These are phyloP conservation scores for Anthrax anthrax DNA, from an alignment of 2,888 invertebrate species.

Conservation along the genomic window DNA sequence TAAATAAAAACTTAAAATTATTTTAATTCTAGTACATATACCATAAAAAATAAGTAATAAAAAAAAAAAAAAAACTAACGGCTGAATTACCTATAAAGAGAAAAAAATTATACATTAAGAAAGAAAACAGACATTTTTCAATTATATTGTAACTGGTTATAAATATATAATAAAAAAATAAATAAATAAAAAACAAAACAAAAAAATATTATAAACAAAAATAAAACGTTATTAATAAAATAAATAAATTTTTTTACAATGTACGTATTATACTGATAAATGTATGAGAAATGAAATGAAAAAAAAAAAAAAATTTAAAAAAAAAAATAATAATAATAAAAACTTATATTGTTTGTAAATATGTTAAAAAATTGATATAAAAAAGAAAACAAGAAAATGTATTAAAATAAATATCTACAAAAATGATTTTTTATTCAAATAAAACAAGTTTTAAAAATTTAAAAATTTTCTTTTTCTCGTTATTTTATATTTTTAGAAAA, in stretches of 20 bases:
- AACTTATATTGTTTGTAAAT: neutral
- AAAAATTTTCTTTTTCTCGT: too few species aligned
- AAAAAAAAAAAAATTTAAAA: neutral
- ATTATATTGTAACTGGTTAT: too few species aligned
- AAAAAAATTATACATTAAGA: too few species aligned
- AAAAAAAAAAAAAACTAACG: too few species aligned
- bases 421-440: neutral
- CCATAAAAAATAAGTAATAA: too few species aligned
- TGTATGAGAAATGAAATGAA: too few species aligned
- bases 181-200: neutral
- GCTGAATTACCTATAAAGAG: too few species aligned
- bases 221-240: neutral
- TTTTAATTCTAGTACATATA: too few species aligned
- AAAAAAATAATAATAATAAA: neutral
- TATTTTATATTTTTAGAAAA: too few species aligned
- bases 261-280: too few species aligned
- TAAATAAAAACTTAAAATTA: too few species aligned
- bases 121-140: too few species aligned
- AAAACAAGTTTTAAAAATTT: neutral
- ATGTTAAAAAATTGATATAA: neutral
- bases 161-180: neutral
- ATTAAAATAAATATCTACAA: neutral
- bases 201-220: neutral
- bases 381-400: neutral
- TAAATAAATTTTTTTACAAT: neutral